phyloP scores from a whole-genome alignment of 2,113 vertebrate species.

The Acanthisitta chloris region DNA sequence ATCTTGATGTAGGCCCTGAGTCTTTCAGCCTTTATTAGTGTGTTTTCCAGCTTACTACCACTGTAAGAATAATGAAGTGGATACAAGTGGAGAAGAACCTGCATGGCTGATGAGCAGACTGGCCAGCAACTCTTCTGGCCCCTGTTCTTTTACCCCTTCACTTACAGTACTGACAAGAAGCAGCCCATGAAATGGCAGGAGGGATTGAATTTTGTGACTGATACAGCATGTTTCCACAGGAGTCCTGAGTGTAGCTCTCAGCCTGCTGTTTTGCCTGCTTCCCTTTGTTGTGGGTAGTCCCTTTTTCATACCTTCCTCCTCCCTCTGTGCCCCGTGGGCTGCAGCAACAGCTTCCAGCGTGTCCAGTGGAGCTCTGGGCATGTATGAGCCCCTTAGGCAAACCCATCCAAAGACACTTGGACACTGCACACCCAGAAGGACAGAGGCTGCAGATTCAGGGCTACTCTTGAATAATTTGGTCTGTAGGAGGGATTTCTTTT shows the following conservation, averaged over 20 bases:
- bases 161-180: neutral
- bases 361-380: neutral
- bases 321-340: neutral
- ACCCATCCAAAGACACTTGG: neutral
- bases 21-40: neutral
- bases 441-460: neutral
- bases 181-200: neutral
- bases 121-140: neutral
- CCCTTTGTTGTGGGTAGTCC: neutral
- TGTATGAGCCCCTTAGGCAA: neutral
- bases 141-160: neutral
- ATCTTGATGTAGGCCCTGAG: neutral
- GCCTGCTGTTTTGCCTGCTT: neutral
- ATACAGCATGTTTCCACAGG: neutral
- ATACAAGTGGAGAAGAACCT: neutral
- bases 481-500: neutral
- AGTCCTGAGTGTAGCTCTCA: neutral
- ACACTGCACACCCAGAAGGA: accelerated
- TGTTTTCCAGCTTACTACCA: neutral
- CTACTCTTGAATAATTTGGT: neutral
- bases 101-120: neutral
- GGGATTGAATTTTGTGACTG: neutral
- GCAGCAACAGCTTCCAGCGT: neutral
- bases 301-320: neutral
- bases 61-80: neutral